Evolutionary conservation across 2,113 vertebrate genomes (phyloP).

Genomic region (Melanocharis versteri): DNA sequence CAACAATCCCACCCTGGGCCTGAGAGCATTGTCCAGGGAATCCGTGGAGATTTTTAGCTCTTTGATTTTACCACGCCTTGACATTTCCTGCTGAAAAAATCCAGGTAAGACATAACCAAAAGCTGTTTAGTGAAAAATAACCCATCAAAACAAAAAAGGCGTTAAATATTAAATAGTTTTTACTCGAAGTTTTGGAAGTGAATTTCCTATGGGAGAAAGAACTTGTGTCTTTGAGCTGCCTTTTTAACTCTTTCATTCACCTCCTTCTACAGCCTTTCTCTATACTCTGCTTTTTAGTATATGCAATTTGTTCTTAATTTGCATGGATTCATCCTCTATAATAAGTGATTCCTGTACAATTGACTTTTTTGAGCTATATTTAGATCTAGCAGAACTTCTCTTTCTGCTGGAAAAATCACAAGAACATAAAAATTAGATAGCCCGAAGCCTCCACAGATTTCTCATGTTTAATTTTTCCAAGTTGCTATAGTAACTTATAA

Average conservation of each 20-base stretch:
- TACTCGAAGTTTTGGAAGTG: background rate
- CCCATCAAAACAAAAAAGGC: background rate
- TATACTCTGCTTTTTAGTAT: background rate
- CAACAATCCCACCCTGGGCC: background rate
- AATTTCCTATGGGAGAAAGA: background rate
- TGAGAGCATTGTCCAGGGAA: background rate
- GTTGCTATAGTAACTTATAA: background rate
- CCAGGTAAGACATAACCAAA: background rate
- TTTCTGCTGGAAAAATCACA: background rate
- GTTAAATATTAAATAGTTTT: background rate
- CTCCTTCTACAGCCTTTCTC: background rate
- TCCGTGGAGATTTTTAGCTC: background rate
- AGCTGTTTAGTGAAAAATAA: background rate
- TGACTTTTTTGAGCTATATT: background rate
- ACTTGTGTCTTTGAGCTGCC: background rate
- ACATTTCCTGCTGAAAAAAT: background rate
- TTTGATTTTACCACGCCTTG: background rate
- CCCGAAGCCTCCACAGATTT: background rate
- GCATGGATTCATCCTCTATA: background rate
- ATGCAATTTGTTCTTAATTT: background rate
- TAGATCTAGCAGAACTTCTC: background rate
- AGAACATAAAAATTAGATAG: background rate
- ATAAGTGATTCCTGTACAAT: background rate
- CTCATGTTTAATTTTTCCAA: background rate
- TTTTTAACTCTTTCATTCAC: background rate